A percentile compares a stretch with the other conserved stretches of the same genome.
Evolutionary conservation across 2,113 vertebrate species (phyloP).

Genomic region (Antigone vipio): DNA sequence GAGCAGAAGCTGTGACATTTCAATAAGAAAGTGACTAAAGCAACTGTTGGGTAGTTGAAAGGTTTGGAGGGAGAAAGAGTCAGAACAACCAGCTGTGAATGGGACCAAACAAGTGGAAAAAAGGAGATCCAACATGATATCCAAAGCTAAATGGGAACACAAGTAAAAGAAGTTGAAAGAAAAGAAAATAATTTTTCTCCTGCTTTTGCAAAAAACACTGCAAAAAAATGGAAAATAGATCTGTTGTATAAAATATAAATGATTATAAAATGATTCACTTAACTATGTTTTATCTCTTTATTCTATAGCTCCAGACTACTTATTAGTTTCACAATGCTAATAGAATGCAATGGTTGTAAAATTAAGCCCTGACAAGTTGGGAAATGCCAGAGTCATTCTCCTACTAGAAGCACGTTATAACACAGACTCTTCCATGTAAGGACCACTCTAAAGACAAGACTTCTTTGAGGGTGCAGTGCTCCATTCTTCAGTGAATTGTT

Average conservation of each 20-base stretch:
- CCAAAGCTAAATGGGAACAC: background rate
- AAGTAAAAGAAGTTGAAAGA: background rate
- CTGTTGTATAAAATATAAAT: background rate
- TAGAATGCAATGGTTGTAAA: background rate
- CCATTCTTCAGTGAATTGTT: background rate
- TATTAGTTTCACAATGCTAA: background rate
- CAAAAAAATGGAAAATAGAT: rapidly evolving
- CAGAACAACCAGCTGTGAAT: background rate
- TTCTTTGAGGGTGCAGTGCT: background rate
- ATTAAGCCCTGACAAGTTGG: background rate
- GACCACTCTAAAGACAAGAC: background rate
- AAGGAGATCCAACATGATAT: background rate
- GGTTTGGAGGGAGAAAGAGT: background rate
- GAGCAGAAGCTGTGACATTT: background rate
- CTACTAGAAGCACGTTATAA: background rate
- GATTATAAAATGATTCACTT: background rate
- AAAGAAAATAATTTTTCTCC: background rate
- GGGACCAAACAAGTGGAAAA: background rate
- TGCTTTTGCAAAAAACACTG: background rate
- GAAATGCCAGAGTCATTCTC: background rate
- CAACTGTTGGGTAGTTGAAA: background rate
- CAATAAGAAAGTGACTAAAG: background rate
- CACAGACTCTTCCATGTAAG: background rate
- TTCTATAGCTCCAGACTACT: background rate
- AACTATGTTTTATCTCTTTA: background rate